Evolutionary conservation across 2,888 invertebrate species (phyloP), one percentile per base, ranked within the genome.

Genomic region (Nezara viridula): DNA sequence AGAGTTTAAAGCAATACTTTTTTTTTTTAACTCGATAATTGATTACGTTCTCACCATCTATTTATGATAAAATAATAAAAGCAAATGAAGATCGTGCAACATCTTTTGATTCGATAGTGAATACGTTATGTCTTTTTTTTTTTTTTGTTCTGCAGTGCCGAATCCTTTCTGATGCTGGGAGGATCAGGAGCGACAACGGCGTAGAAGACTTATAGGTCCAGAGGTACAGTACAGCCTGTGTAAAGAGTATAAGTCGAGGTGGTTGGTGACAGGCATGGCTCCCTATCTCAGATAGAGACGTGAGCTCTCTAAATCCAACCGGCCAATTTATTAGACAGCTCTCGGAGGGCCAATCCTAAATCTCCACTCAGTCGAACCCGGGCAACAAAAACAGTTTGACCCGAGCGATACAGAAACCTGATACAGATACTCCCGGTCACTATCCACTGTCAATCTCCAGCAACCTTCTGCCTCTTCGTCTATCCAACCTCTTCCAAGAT

Each of bases 371-470:
- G 86, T 86, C 86, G 86, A 86, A 86, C 86, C 52, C 40, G 9
- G 16, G 50, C 50, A 55, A 86, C 86, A 86, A 86, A 86, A 86
- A 86, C 52, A 86, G 21, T 55, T 55, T 52, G 86, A 86, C 37
- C 55, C 86, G 24, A 52, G 49, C 86, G 86, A 86, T 86, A 40
- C 86, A 40, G 86, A 55, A 86, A 86, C 86, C 86, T n/a, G 86
- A 86, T 86, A 86, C 86, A 37, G 86, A 86, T 86, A 55, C 55
- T 52, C 86, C 55, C 40, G 86, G 40, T 55, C 86, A 86, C 86
- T 86, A 86, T 86, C 86, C 86, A 40, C 50, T 55, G 40, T 55
- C 86, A 55, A 52, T 55, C 50, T 86, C 86, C 55, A 55, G 27
- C 27, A 37, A 49, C 55, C 86, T 86, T 86, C 86, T 40, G 86